Percentiles rank a stretch among this genome's conserved stretches.
Evolutionary conservation across 2,888 invertebrate species (phyloP).

Genomic region (Napeogenes sylphis): DNA sequence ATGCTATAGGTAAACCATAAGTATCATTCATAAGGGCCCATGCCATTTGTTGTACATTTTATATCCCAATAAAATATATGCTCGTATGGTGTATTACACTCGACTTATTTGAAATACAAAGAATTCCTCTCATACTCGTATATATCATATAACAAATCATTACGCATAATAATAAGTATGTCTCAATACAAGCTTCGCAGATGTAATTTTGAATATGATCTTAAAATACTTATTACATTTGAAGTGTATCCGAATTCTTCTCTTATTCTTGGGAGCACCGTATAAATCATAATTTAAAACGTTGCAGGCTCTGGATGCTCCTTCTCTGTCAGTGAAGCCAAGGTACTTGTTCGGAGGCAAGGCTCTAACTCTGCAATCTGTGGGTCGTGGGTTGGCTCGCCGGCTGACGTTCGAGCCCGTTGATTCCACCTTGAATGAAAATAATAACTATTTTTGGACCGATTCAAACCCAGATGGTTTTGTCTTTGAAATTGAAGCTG

Average conservation of each 20-base stretch:
- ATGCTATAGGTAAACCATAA: constrained; percentile 77
- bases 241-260: constrained; percentile 13
- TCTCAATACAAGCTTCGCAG: not conserved
- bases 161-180: not conserved
- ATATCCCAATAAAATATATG: constrained; percentile 40
- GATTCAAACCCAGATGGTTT: constrained; percentile 86
- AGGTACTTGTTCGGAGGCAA: constrained; percentile 81
- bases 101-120: constrained; percentile 10
- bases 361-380: constrained; percentile 80
- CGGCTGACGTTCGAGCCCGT: constrained; percentile 84
- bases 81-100: constrained; percentile 31
- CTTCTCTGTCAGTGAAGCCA: constrained; percentile 68
- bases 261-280: constrained; percentile 29
- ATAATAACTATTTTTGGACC: constrained; percentile 87
- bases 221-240: constrained; percentile 2
- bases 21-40: constrained; percentile 75
- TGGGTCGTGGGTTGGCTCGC: constrained; percentile 85
- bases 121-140: not conserved
- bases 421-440: constrained; percentile 79
- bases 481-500: constrained; percentile 83
- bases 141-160: constrained; percentile 1
- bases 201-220: constrained; percentile 4
- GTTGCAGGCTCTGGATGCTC: constrained; percentile 66
- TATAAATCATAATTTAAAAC: constrained; percentile 44
- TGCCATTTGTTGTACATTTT: constrained; percentile 58